Base-by-base conservation (phyloP, 2,888 invertebrate species). In the Atrina japonica region DNA sequence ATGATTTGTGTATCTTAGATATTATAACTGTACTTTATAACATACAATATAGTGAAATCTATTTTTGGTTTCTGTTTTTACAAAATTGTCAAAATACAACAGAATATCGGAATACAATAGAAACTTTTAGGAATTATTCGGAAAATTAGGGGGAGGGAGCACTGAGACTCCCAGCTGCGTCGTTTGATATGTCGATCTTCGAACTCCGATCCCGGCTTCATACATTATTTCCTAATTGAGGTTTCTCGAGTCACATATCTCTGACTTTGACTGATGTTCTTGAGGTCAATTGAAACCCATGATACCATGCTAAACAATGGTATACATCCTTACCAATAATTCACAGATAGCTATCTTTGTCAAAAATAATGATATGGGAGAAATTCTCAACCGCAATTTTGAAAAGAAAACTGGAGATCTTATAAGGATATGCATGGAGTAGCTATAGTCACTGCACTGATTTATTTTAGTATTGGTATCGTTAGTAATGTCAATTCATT, bases 191-290 rank as follows among this genome's bases (percentile, higher is more conserved):
- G 29, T 49, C 23, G 45, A 29, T 27, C 16, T 21, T 14, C 43
- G 61, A 61, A 49, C 61, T 47, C 21, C 61, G 61, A 61, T 49
- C 61, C 61, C 61, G 49, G 35, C 50, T 59, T 47, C 59, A 70
- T 70, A 70, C 52, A 64, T 70, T 70, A 70, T 60, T 43, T 56
- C 53, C 53, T 70, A 70, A 70, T 70, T 70, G 70, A 66, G 70
- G 66, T 70, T 70, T 70, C 66, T 56, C 61, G 52, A 55, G 55
- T 70, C 70, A 47, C 65, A 55, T 25, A 40, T 21, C 11, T 43
- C 30, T 55, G 70, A 66, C 70, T 65, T 55, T 70, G 70, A 70
- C 70, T 43, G 70, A 70, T 70, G 49, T 45, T 30, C 35, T 27
- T 55, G 59, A 55, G 70, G 61, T 70, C 66, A 66, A 45, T 23